These are phyloP conservation scores for Lonchura striata DNA, from an alignment of 2,113 vertebrate species.

Conservation along the genomic window DNA sequence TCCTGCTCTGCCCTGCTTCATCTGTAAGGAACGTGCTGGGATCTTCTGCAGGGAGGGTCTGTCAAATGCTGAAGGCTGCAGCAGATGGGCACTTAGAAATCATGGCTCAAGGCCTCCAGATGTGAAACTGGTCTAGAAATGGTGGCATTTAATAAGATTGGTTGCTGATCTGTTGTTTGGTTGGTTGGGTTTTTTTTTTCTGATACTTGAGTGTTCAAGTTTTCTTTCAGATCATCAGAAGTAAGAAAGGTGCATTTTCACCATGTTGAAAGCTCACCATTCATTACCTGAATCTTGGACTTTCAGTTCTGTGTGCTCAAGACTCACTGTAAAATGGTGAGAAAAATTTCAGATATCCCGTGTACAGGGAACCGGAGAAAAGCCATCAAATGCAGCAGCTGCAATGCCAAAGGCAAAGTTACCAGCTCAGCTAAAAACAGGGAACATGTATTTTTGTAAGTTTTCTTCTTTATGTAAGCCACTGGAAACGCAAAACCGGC, in stretches of 20 bases:
- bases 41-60: not conserved
- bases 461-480: not conserved
- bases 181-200: not conserved
- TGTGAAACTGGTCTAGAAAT: not conserved
- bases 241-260: not conserved
- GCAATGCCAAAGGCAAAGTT: conserved; percentile 4
- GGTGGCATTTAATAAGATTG: not conserved
- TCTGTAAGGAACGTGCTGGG: rapidly evolving
- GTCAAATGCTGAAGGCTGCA: not conserved
- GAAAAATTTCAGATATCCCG: not conserved
- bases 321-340: not conserved
- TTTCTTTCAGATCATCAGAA: not conserved
- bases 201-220: not conserved
- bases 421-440: conserved; percentile 6
- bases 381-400: not conserved
- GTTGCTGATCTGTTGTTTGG: not conserved
- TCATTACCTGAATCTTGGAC: not conserved
- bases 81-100: not conserved
- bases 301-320: not conserved
- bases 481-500: not conserved
- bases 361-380: not conserved
- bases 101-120: not conserved
- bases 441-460: not conserved
- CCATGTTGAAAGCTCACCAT: not conserved
- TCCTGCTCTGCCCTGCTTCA: not conserved